These are phyloP conservation scores for Psilopsiagon aurifrons DNA, from an alignment of 2,113 vertebrate species.

Conservation along the genomic window DNA sequence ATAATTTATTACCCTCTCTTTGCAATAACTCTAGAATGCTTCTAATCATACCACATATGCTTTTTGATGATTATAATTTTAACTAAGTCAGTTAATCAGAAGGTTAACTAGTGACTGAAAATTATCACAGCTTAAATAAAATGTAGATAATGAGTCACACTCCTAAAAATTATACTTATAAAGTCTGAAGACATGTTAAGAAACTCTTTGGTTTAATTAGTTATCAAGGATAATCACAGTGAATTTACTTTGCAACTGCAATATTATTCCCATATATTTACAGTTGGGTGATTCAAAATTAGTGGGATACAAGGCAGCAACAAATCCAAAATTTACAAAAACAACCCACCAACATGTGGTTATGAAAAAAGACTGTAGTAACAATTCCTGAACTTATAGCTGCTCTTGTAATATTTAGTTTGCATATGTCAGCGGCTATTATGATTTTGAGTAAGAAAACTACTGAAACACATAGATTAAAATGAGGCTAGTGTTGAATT, in stretches of 20 bases:
- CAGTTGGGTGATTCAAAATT: neutral
- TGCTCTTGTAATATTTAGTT: neutral
- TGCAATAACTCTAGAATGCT: neutral
- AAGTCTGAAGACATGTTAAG: neutral
- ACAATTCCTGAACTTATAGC: neutral
- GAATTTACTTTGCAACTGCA: neutral
- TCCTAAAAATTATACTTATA: neutral
- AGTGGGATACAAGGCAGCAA: neutral
- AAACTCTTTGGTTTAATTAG: neutral
- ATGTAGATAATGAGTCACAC: neutral
- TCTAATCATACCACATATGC: neutral
- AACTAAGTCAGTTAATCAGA: slow-evolving; percentile 7
- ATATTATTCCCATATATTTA: neutral
- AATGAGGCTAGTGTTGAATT: neutral
- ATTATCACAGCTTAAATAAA: slow-evolving; percentile 24
- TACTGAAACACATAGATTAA: neutral
- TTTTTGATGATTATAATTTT: slow-evolving; percentile 13
- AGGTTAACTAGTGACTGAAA: slow-evolving; percentile 27
- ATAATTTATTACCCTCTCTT: neutral
- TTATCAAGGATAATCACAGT: neutral
- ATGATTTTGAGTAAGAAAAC: neutral
- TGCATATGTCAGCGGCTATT: neutral
- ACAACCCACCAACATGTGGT: neutral
- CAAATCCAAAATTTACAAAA: neutral
- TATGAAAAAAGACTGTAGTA: neutral